Conservation (phyloP, 2,797 vertebrate species). For the Phataginus tricuspis region DNA sequence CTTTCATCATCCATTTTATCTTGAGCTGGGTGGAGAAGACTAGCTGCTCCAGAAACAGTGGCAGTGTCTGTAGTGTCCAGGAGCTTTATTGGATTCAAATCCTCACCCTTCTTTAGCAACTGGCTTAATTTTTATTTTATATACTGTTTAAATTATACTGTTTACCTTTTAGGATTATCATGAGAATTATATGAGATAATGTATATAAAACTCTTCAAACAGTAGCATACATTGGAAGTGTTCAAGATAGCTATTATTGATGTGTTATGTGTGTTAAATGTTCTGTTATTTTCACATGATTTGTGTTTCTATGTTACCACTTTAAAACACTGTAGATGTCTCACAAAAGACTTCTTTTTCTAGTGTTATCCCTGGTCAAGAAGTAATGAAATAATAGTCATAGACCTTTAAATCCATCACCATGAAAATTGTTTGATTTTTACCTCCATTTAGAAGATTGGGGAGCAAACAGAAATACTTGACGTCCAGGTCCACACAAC, state of each 20-base stretch:
- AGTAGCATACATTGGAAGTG: not conserved
- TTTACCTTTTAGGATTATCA: not conserved
- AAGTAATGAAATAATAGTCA: not conserved
- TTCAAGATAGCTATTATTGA: not conserved
- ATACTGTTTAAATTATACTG: not conserved
- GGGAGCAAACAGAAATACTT: not conserved
- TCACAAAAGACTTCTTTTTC: slow-evolving; percentile 33
- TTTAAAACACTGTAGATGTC: not conserved
- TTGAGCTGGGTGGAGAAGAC: not conserved
- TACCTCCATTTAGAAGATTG: not conserved
- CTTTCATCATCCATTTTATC: not conserved
- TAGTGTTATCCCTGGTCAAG: not conserved
- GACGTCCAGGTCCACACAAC: not conserved
- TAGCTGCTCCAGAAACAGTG: not conserved
- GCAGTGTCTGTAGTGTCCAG: not conserved
- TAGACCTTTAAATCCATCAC: not conserved
- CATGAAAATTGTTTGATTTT: not conserved
- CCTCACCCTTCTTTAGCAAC: not conserved
- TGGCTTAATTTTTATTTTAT: not conserved
- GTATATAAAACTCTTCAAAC: not conserved
- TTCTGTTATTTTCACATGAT: not conserved
- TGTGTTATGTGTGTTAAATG: not conserved
- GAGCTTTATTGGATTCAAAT: not conserved
- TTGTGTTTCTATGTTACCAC: not conserved
- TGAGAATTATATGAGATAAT: not conserved